Evolutionary conservation across 1,140 invertebrate species (phyloP).

Genomic region (Agraylea sexmaculata): DNA sequence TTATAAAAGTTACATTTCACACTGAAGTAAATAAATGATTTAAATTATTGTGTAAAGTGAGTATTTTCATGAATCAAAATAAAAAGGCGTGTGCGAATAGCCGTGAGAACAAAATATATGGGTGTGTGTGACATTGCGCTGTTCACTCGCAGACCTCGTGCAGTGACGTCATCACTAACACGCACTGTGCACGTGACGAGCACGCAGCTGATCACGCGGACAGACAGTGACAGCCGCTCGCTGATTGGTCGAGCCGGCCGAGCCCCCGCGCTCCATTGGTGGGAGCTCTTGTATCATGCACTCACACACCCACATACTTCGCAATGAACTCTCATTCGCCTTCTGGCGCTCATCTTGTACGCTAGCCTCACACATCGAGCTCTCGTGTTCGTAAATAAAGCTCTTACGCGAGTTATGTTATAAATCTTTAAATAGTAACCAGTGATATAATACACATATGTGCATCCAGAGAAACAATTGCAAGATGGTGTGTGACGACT

Average conservation of each 20-base stretch:
- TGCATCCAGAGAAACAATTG: conserved; percentile 11
- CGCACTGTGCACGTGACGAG: conserved; percentile 44
- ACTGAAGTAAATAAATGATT: no score
- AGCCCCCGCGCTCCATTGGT: conserved; percentile 31
- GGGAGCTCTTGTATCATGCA: conserved; percentile 14
- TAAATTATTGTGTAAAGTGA: no score
- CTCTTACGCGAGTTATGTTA: no score
- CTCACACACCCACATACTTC: conserved; percentile 19
- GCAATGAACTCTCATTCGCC: no score
- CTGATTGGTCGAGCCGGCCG: conserved; percentile 35
- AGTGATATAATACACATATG: no score
- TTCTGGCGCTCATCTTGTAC: conserved; percentile 18
- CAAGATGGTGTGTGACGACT: conserved; percentile 3
- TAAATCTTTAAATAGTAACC: no score
- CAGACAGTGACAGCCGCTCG: conserved; percentile 36
- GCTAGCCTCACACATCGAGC: conserved; percentile 26
- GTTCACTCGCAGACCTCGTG: conserved; percentile 24
- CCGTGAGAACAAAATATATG: no score
- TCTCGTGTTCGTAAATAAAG: no score
- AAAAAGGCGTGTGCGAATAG: no score
- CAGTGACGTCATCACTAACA: conserved; percentile 38
- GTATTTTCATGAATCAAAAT: no score
- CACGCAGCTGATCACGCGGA: conserved; percentile 42
- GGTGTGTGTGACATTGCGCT: no score
- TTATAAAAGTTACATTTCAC: no score